Evolutionary conservation across 1,140 invertebrate species (phyloP), one percentile per base, ranked within the genome.

Genomic region (Pogonus chalceus): DNA sequence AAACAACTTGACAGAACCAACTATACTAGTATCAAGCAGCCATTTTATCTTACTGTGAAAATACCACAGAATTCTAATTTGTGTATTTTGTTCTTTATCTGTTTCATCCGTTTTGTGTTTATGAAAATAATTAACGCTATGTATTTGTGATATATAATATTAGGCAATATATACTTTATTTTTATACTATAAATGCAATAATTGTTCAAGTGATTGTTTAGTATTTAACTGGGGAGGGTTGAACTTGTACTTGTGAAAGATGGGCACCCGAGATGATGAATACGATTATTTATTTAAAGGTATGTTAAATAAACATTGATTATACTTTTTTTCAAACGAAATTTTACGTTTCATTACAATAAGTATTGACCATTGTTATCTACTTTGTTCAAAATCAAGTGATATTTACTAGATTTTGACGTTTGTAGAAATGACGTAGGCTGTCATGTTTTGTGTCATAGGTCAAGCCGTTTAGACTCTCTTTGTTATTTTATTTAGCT

Each of bases 251-350:
- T 10, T 4, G 7, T 3, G 4, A 43, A 81, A 81, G 77, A 95
- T 93, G 90, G 90, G 88, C 74, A 90, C 88, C 77, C 91, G 93
- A 79, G 95, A 98, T 79, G 95, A 98, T 78, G 96, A 99, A 81
- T 99, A 99, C 77, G 96, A 99, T 81, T 99, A 98, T 87, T 87
- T 99, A 75, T 99, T 99, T 79, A 99, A 99, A 94, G 96, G 96
- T 98, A 83, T 78, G 72, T 64, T 54, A 43, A 43, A 43, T 43
- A 43, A 12, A 4, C 18, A 43, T 12, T 16, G 18, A 12, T 43
- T 7, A 7, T 31, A 14, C 26, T 31, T 31, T 31, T 31, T 4
- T 14, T 10, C 37, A 9, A 10, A 43, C 22, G 20, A 20, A 12
- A 10, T 54, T 18, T 37, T 37, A 55, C 26, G 49, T 12, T 14